Evolutionary conservation across 2,888 invertebrate genomes (phyloP).

Genomic region (Oscheius myriophilus): DNA sequence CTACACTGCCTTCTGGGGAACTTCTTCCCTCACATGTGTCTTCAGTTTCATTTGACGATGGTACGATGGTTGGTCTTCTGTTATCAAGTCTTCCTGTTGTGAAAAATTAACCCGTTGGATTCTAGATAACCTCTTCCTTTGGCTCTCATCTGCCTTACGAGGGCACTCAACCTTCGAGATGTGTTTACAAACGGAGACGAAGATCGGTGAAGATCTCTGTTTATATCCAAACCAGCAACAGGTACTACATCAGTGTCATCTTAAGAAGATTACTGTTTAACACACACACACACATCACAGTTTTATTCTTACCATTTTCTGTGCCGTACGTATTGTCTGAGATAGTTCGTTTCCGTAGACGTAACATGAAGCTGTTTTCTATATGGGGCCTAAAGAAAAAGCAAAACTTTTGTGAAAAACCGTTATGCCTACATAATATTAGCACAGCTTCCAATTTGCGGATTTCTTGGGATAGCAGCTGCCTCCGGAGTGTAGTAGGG

Average conservation of each 20-base stretch:
- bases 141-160: constrained; percentile 14
- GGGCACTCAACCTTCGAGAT: constrained; percentile 8
- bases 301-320: not conserved
- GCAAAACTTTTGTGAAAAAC: not conserved
- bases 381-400: not conserved
- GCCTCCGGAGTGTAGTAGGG: constrained; percentile 66
- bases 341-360: not conserved
- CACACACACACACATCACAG: not conserved
- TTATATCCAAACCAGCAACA: constrained; percentile 13
- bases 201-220: not conserved
- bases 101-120: not conserved
- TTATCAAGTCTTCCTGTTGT: not conserved
- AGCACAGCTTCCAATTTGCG: constrained; percentile 65
- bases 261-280: not conserved
- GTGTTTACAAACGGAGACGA: not conserved
- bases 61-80: constrained; percentile 2
- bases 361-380: constrained; percentile 15
- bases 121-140: constrained; percentile 7
- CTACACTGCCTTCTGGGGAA: not conserved
- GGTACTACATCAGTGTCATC: constrained; percentile 17
- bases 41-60: constrained; percentile 6
- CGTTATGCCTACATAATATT: constrained; percentile 41
- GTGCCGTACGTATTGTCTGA: not conserved
- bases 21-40: constrained; percentile 12
- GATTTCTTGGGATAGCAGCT: constrained; percentile 61